Evolutionary conservation across 1,140 invertebrate species (phyloP), one percentile per base, ranked within the genome.

Genomic region (Drosophila trapezifrons): DNA sequence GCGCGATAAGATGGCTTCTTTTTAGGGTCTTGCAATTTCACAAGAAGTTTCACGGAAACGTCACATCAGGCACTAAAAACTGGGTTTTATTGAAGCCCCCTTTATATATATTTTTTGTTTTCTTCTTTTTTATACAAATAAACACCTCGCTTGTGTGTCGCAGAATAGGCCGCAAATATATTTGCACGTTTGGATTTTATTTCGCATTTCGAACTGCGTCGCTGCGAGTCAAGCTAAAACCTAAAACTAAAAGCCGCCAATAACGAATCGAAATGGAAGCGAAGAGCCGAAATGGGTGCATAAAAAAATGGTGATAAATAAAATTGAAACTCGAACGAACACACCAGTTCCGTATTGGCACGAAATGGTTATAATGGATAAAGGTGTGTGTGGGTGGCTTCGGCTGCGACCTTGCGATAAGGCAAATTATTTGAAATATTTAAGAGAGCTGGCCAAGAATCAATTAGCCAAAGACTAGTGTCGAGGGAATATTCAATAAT

Each of bases 121-220:
- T 18, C 3, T 25, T 45, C 5, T 15, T 18, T 55, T 37, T 29
- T 66, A 35, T 38, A 55, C 40, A 60, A 32, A 69, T 75, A 81
- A 52, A 59, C 60, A 87, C 83, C 83, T 83, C 37, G 40, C 37
- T 38, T 74, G 49, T 60, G 49, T 54, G 38, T 66, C 42, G 58
- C 80, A 80, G 52, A 83, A 66, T n/a, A 87, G 71, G 43, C 83
- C 72, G 84, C 84, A 89, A 83, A 87, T 73, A 83, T 77, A 83
- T 70, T 84, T 22, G 76, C 84, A 89, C 72, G 76, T 80, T 60
- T 64, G 46, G 55, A 52, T 70, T 77, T 74, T 79, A 47, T 58
- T 57, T 74, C 83, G 83, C 83, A 87, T 87, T 79, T 77, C 43
- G 43, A 35, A 52, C 42, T 51, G 46, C 65, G 52, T 62, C 49